phyloP scores from a whole-genome alignment of 2,888 invertebrate genomes.

The Thymelicus acteon region DNA sequence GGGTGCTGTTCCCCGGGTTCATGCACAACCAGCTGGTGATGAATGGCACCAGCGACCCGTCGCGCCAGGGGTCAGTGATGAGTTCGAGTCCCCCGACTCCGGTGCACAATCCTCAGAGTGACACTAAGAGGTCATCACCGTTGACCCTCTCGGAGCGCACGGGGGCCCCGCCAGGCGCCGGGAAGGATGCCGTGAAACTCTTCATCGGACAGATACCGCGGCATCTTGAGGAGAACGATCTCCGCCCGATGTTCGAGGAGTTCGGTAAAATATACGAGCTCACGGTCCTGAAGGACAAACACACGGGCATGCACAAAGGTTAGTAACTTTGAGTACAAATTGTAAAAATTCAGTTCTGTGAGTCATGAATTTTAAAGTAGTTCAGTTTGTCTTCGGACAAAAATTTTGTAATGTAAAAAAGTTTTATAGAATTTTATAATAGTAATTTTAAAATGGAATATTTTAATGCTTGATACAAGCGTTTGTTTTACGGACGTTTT shows the following conservation, averaged over 20 bases:
- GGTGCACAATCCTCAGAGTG: constrained; percentile 58
- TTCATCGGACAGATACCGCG: constrained; percentile 97
- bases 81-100: constrained; percentile 78
- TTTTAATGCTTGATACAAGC: no score
- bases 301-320: constrained; percentile 98
- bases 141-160: constrained; percentile 74
- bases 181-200: constrained; percentile 89
- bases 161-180: constrained; percentile 76
- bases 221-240: constrained; percentile 93
- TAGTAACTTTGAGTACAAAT: constrained; percentile 48
- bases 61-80: constrained; percentile 56
- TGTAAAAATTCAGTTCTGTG: constrained; percentile 21
- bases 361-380: constrained; percentile 32
- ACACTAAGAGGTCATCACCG: constrained; percentile 60
- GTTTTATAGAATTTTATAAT: constrained; percentile 24
- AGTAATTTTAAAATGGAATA: background rate
- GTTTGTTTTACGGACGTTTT: no score
- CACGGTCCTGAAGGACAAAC: constrained; percentile 96
- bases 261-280: constrained; percentile 97
- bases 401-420: constrained; percentile 20
- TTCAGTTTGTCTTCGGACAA: constrained; percentile 19
- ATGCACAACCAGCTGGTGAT: constrained; percentile 54
- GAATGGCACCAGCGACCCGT: constrained; percentile 46
- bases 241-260: constrained; percentile 95
- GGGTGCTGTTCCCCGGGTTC: constrained; percentile 67